Evolutionary conservation across 2,888 invertebrate species (phyloP).

Genomic region (Auanema sp.): DNA sequence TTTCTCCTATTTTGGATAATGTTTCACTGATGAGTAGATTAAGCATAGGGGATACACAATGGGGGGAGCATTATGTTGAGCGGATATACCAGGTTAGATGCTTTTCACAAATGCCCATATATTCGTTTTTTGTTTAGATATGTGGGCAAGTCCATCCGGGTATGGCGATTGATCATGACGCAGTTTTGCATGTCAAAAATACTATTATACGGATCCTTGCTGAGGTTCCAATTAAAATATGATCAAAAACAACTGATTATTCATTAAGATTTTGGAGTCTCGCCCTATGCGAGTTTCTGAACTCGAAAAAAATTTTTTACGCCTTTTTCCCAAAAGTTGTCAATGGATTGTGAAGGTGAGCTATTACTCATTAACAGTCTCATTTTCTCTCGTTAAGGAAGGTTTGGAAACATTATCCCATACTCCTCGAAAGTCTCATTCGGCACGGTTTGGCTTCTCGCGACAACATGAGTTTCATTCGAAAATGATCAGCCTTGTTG

Average conservation of each 20-base stretch:
- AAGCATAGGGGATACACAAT: too few relatives aligned
- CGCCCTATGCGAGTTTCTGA: constrained; percentile 26
- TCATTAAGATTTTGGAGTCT: constrained; percentile 28
- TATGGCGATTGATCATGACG: constrained; percentile 53
- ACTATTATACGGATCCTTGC: constrained; percentile 42
- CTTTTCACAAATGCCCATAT: too few relatives aligned
- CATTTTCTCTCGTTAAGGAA: constrained; percentile 18
- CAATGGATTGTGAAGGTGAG: neutral
- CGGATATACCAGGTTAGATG: too few relatives aligned
- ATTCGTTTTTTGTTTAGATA: constrained; percentile 30
- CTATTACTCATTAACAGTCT: neutral
- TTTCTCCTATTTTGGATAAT: too few relatives aligned
- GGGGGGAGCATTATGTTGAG: too few relatives aligned
- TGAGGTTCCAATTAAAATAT: constrained; percentile 28
- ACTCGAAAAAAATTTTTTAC: constrained; percentile 21
- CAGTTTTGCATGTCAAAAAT: constrained; percentile 47
- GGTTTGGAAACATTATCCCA: constrained; percentile 29
- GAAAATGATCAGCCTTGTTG: constrained; percentile 7
- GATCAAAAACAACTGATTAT: constrained; percentile 4
- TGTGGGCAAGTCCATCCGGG: constrained; percentile 53
- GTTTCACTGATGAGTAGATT: too few relatives aligned
- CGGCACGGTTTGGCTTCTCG: neutral
- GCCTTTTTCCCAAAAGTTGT: constrained; percentile 19
- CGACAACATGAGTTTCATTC: constrained; percentile 7
- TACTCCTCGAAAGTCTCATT: constrained; percentile 3